These are phyloP conservation scores for Protonibea diacanthus DNA, from an alignment of 2,797 vertebrate genomes.

Conservation along the genomic window DNA sequence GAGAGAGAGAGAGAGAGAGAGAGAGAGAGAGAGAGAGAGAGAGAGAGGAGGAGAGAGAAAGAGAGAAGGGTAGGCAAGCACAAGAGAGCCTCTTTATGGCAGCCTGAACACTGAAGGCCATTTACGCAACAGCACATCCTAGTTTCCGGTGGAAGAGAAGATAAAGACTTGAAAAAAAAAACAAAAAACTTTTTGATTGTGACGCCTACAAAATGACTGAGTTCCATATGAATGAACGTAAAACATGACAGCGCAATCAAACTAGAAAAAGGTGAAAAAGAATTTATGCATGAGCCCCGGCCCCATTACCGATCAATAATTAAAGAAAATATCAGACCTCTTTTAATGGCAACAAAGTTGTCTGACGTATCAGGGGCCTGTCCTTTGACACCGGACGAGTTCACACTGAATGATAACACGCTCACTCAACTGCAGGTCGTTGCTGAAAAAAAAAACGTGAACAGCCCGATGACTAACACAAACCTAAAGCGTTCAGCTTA, in stretches of 20 bases:
- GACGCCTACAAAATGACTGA: slow-evolving; percentile 44
- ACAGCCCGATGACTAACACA: slow-evolving; percentile 23
- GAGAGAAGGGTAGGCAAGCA: slow-evolving; percentile 66
- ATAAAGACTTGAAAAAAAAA: slow-evolving; percentile 52
- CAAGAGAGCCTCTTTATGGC: slow-evolving; percentile 81
- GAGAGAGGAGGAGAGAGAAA: slow-evolving; percentile 10
- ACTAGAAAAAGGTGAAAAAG: slow-evolving; percentile 44
- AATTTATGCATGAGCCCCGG: slow-evolving; percentile 69
- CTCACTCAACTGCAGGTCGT: slow-evolving; percentile 32
- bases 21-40: no score
- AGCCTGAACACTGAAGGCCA: slow-evolving; percentile 80
- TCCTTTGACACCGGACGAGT: slow-evolving; percentile 36
- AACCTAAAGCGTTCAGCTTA: slow-evolving; percentile 26
- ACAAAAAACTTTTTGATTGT: slow-evolving; percentile 50
- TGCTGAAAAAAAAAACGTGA: slow-evolving; percentile 18
- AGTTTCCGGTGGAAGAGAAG: slow-evolving; percentile 68
- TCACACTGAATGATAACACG: slow-evolving; percentile 55
- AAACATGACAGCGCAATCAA: slow-evolving; percentile 46
- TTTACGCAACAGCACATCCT: slow-evolving; percentile 77
- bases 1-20: slow-evolving; percentile 33
- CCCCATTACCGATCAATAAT: slow-evolving; percentile 66
- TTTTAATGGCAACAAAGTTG: slow-evolving; percentile 49
- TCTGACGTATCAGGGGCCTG: slow-evolving; percentile 40
- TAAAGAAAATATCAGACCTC: slow-evolving; percentile 56
- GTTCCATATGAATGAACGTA: slow-evolving; percentile 45